These are phyloP conservation scores for Heliconius himera DNA, from an alignment of 1,140 invertebrate genomes.

Conservation along the genomic window DNA sequence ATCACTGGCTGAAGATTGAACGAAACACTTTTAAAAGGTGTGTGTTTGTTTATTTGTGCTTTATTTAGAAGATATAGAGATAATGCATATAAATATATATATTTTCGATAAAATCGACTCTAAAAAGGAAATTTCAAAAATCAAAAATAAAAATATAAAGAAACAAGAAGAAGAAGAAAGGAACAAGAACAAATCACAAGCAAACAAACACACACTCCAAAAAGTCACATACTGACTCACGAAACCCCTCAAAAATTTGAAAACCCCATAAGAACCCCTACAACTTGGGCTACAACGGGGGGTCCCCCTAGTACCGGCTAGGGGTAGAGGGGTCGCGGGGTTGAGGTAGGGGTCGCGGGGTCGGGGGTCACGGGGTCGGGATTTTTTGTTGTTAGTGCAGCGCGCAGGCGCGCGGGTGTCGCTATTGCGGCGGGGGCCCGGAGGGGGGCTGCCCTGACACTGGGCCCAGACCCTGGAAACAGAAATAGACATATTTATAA, in stretches of 20 bases:
- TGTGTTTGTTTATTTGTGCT: not conserved
- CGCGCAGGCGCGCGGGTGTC: slow-evolving; percentile 54
- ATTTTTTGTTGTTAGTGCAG: slow-evolving; percentile 32
- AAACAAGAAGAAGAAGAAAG: not conserved
- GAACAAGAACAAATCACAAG: not conserved
- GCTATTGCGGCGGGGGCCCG: slow-evolving; percentile 69
- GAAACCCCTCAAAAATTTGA: not conserved
- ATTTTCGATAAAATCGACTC: not conserved
- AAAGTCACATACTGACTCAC: not conserved
- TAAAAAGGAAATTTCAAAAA: not conserved
- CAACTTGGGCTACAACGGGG: not conserved
- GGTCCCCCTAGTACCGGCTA: slow-evolving; percentile 39
- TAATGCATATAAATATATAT: not conserved
- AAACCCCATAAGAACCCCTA: slow-evolving; percentile 1
- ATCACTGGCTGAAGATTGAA: not conserved
- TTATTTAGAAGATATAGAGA: not conserved
- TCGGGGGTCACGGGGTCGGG: too few species aligned
- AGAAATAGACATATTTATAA: not conserved
- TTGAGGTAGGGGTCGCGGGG: not conserved
- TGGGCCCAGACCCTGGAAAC: slow-evolving; percentile 64
- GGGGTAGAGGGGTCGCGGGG: slow-evolving; percentile 19
- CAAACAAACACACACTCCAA: not conserved
- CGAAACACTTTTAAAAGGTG: not conserved
- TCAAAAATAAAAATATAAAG: not conserved
- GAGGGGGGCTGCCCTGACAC: slow-evolving; percentile 63